These are phyloP conservation scores for Choloepus hoffmanni DNA, from an alignment of 2,113 vertebrate species.

Conservation along the genomic window DNA sequence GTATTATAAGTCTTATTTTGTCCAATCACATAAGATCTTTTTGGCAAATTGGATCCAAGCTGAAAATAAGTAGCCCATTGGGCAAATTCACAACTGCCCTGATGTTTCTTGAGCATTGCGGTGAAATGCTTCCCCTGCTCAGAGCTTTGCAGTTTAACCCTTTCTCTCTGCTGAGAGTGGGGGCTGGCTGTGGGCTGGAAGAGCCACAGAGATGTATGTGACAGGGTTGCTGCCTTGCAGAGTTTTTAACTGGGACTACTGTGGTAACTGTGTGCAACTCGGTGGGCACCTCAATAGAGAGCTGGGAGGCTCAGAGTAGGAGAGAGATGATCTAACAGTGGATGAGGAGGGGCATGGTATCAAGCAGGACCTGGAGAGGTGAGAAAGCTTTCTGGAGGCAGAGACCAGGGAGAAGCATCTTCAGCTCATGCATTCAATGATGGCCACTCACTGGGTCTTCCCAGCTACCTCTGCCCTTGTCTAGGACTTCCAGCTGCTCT, in stretches of 20 bases:
- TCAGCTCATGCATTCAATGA: neutral
- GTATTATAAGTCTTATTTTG: neutral
- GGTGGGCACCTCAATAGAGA: neutral
- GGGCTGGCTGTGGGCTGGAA: neutral
- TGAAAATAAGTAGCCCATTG: neutral
- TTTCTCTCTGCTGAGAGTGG: neutral
- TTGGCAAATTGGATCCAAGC: slow-evolving; percentile 17
- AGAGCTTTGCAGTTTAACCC: neutral
- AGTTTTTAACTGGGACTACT: neutral
- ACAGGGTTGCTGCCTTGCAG: neutral
- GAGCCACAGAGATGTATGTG: neutral
- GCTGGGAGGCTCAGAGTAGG: neutral
- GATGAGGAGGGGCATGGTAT: neutral
- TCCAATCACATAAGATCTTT: neutral
- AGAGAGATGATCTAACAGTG: neutral
- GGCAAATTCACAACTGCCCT: neutral
- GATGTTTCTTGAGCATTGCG: neutral
- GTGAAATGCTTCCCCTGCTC: neutral
- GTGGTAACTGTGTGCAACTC: neutral
- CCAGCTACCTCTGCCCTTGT: neutral
- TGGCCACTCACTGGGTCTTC: neutral
- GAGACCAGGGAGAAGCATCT: neutral
- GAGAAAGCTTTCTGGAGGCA: neutral
- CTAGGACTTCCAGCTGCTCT: neutral
- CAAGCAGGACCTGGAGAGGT: neutral